Percentiles rank a stretch among this genome's conserved stretches.
These are phyloP conservation scores for Aleiodes testaceus DNA, from an alignment of 2,888 invertebrate genomes.

Conservation along the genomic window DNA sequence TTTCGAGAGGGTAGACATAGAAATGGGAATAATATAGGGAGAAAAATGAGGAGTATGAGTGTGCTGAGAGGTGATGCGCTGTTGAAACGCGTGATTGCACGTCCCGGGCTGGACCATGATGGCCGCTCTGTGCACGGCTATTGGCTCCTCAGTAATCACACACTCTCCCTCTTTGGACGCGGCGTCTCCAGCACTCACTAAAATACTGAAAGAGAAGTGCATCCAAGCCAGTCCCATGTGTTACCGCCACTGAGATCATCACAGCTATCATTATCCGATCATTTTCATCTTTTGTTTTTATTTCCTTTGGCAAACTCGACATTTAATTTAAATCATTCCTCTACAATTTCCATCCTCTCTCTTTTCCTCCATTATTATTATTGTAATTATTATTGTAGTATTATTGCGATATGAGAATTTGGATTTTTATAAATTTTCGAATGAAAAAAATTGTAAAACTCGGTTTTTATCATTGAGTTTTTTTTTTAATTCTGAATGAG, in stretches of 20 bases:
- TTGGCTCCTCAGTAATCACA: conserved; percentile 72
- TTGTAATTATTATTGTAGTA: conserved; percentile 23
- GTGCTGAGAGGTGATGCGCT: conserved; percentile 42
- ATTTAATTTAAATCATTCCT: conserved; percentile 68
- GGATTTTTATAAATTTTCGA: too few species aligned
- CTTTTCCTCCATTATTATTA: conserved; percentile 40
- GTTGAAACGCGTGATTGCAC: conserved; percentile 69
- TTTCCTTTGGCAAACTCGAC: conserved; percentile 56
- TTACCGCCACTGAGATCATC: conserved; percentile 52
- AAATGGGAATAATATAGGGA: not conserved
- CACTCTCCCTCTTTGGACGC: conserved; percentile 60
- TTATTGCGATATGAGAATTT: too few species aligned
- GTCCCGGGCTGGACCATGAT: conserved; percentile 72
- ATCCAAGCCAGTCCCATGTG: conserved; percentile 32
- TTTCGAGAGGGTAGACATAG: too few species aligned
- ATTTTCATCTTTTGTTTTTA: conserved; percentile 58
- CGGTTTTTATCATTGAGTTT: not conserved
- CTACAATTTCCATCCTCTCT: conserved; percentile 51
- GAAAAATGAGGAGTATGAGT: conserved; percentile 3
- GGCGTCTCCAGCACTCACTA: conserved; percentile 48
- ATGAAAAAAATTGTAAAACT: not conserved
- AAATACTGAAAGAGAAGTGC: conserved; percentile 7
- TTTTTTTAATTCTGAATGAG: conserved; percentile 29
- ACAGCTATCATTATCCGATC: conserved; percentile 68
- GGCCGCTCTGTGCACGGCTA: conserved; percentile 71